A percentile compares a stretch with the other conserved stretches of the same genome.
phyloP scores from a whole-genome alignment of 2,797 vertebrate species.

The Phoxinus dragarum region DNA sequence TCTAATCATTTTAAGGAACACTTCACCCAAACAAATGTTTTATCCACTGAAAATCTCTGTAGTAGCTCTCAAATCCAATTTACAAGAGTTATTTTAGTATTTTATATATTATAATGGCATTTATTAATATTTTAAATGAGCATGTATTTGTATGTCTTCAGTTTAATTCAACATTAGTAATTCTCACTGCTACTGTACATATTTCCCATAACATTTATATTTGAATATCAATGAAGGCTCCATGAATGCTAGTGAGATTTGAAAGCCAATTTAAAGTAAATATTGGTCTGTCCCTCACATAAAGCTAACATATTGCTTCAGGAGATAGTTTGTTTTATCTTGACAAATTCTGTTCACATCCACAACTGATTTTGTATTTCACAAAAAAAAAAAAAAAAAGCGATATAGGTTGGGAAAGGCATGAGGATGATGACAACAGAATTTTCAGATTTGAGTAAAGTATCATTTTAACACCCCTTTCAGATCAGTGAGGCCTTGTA shows the following conservation, averaged over 20 bases:
- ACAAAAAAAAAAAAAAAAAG: not conserved
- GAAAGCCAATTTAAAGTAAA: not conserved
- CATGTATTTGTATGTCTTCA: not conserved
- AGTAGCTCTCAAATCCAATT: not conserved
- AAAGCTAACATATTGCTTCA: not conserved
- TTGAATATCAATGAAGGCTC: not conserved
- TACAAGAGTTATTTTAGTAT: not conserved
- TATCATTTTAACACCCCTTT: not conserved
- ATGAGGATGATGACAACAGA: not conserved
- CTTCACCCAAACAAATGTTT: not conserved
- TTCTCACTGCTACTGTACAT: not conserved
- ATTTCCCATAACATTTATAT: not conserved
- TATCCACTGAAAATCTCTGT: not conserved
- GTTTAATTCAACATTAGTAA: not conserved
- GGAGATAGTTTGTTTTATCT: not conserved
- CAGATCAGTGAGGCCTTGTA: not conserved
- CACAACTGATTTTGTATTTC: not conserved
- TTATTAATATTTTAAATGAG: not conserved
- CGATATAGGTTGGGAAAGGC: not conserved
- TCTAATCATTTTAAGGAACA: not conserved
- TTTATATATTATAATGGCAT: no score
- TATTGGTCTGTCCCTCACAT: not conserved
- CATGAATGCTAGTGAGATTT: not conserved
- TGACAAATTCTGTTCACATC: not conserved
- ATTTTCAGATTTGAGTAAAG: not conserved